These are phyloP conservation scores for Capromys pilorides DNA, from an alignment of 2,797 vertebrate genomes.

Conservation along the genomic window DNA sequence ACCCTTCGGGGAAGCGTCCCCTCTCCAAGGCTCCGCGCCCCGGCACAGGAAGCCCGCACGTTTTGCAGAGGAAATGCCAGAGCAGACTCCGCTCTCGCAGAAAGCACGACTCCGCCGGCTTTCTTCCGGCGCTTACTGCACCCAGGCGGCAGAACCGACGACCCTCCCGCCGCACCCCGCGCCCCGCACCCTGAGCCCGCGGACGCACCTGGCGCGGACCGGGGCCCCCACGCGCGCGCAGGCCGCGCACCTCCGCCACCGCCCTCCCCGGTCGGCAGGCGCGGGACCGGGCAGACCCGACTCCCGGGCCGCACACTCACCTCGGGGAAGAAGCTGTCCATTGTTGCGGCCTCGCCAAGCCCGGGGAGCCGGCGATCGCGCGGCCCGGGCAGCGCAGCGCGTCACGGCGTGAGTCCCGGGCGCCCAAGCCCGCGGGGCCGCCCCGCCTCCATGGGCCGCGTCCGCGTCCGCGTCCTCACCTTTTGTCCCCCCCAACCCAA, in stretches of 20 bases:
- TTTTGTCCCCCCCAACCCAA: conserved; percentile 67
- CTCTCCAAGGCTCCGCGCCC: conserved; percentile 39
- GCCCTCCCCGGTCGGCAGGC: neutral
- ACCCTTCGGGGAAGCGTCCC: neutral
- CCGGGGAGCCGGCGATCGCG: neutral
- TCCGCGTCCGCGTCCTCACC: conserved; percentile 39
- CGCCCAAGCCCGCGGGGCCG: conserved; percentile 70
- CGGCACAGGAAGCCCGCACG: conserved; percentile 76
- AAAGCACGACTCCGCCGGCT: conserved; percentile 44
- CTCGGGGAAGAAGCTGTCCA: conserved; percentile 93
- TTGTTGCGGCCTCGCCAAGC: conserved; percentile 76
- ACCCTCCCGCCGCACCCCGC: neutral
- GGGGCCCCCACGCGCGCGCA: neutral
- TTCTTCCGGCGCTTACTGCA: conserved; percentile 7
- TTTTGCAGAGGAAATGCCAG: conserved; percentile 80
- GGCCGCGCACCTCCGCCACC: neutral
- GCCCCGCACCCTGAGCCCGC: neutral
- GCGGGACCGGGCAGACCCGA: neutral
- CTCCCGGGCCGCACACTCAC: conserved; percentile 82
- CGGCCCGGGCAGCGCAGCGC: conserved; percentile 79
- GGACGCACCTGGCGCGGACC: conserved; percentile 46
- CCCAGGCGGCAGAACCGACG: conserved; percentile 10
- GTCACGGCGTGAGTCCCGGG: conserved; percentile 65
- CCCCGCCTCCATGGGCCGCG: conserved; percentile 67
- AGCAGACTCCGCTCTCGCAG: conserved; percentile 62